Conservation (phyloP, 2,113 vertebrate genomes). For the Malurus alboscapulatus region DNA sequence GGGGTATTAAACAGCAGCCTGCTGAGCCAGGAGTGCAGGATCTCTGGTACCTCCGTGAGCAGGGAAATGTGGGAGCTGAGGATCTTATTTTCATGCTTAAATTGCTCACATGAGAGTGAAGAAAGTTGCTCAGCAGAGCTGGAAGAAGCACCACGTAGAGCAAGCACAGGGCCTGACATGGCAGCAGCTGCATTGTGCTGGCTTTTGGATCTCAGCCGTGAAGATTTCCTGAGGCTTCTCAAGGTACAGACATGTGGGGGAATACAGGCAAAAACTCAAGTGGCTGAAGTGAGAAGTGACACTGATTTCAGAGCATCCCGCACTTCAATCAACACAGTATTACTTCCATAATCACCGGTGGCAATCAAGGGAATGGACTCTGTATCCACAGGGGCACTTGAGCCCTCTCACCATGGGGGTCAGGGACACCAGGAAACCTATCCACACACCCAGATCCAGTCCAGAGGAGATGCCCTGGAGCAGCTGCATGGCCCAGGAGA, state of each 20-base stretch:
- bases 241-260: not conserved
- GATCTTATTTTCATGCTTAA: not conserved
- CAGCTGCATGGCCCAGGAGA: not conserved
- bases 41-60: accelerated
- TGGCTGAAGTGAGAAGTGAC: not conserved
- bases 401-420: not conserved
- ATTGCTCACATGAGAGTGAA: not conserved
- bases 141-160: not conserved
- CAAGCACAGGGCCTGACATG: not conserved
- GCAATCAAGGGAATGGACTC: not conserved
- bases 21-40: not conserved
- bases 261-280: not conserved
- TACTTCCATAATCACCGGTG: accelerated
- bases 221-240: not conserved
- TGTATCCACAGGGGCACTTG: not conserved
- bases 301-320: not conserved
- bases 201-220: not conserved
- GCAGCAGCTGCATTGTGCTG: not conserved
- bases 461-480: not conserved
- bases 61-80: accelerated
- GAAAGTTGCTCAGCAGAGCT: not conserved
- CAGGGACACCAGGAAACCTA: not conserved
- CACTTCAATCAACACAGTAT: not conserved
- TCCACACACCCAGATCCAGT: not conserved
- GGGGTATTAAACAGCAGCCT: accelerated